phyloP scores from a whole-genome alignment of 2,888 invertebrate genomes.

The Chironomus tentans region DNA sequence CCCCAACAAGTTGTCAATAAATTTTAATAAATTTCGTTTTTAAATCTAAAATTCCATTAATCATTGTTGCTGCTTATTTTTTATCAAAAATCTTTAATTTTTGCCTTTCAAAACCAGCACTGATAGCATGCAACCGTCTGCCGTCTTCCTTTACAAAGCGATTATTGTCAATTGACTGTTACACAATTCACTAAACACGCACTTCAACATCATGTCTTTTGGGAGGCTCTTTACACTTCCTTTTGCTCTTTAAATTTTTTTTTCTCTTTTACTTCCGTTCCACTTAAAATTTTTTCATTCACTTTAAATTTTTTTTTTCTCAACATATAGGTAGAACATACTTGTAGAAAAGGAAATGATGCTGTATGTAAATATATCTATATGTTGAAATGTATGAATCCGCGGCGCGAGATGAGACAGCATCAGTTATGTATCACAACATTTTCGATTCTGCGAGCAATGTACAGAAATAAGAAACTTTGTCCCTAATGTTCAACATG shows the following conservation, averaged over 20 bases:
- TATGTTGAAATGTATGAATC: background rate
- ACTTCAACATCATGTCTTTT: background rate
- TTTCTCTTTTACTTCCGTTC: background rate
- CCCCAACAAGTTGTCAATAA: slow-evolving; percentile 18
- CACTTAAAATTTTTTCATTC: background rate
- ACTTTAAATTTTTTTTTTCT: background rate
- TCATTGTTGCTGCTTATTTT: slow-evolving; percentile 9
- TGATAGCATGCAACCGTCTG: too few species aligned
- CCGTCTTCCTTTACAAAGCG: background rate
- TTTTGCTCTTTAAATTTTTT: background rate
- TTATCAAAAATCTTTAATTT: too few species aligned
- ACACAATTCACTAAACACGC: background rate
- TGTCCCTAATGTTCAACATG: background rate
- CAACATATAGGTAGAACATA: background rate
- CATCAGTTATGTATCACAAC: slow-evolving; percentile 23
- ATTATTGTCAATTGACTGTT: background rate
- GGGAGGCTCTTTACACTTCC: too few species aligned
- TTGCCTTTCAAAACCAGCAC: too few species aligned
- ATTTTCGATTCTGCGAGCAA: slow-evolving; percentile 15
- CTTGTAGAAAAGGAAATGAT: too few species aligned
- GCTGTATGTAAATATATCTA: too few species aligned
- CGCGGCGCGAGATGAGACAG: background rate
- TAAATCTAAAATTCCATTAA: background rate
- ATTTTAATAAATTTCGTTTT: background rate
- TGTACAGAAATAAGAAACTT: background rate